Evolutionary conservation across 2,113 vertebrate genomes (phyloP), one percentile per base, ranked within the genome.

Genomic region (Tenebrosternarchus preto): DNA sequence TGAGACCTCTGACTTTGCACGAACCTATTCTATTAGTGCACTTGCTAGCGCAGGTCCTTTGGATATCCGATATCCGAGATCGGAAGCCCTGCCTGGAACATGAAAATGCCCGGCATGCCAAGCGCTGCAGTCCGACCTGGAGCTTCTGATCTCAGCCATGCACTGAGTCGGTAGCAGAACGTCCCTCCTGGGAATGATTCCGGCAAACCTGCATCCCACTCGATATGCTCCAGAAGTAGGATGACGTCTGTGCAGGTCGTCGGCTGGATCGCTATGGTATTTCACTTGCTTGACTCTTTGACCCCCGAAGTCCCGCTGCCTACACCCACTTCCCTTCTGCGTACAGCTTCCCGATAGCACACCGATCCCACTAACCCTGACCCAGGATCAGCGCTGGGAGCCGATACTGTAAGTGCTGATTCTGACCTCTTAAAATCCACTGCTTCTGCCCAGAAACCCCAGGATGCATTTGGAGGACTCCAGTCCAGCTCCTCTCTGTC

Each of bases 221-320:
- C 43, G 43, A 50, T 50, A 15, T 50, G 43, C 43, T 50, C 43
- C 43, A 50, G 43, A 12, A 50, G 11, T 50, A 50, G 12, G 12
- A 50, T 15, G 43, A 50, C 43, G n/a, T 50, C 43, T 15, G 11
- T 50, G 43, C 43, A 50, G 43, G 9, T 50, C 43, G 11, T 50
- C 43, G 46, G 55, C 57, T n/a, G 50, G 53, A 76, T 76, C 19
- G 31, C 17, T 24, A 16, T 15, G 27, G 17, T 22, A 55, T 16
- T 64, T 17, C 20, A 8, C 53, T 15, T 80, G 24, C n/a, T 75
- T 67, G 4, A 80, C 24, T 16, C 64, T 67, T n/a, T 67, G 50
- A 56, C 50, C 8, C 12, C 11, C 43, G 11, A 2, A 50, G 7
- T 50, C 43, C 12, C 43, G 2, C 43, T 50, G 11, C 43, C 43